Conservation (phyloP, 2,888 invertebrate species). For the Caenorhabditis sp. region DNA sequence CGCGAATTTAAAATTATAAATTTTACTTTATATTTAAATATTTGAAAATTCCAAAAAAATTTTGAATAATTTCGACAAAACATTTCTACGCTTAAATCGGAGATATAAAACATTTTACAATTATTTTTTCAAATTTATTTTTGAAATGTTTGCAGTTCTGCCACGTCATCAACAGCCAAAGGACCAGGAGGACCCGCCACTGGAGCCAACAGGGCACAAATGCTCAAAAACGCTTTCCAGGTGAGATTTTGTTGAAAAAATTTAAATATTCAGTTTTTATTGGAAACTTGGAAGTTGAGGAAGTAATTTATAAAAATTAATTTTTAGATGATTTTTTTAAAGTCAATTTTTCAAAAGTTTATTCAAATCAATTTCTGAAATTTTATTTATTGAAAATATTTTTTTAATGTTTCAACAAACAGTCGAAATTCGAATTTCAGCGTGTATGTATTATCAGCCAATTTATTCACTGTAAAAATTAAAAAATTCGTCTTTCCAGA, state of each 20-base stretch:
- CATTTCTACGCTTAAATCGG: no score
- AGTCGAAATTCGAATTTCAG: no score
- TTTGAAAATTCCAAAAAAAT: no score
- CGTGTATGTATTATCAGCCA: background rate
- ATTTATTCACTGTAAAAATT: background rate
- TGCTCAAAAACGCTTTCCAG: slow-evolving; percentile 71
- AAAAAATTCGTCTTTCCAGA: slow-evolving; percentile 41
- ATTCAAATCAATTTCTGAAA: no score
- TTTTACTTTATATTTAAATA: no score
- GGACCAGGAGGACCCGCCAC: slow-evolving; percentile 37
- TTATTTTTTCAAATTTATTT: background rate
- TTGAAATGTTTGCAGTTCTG: slow-evolving; percentile 28
- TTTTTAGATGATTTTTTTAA: no score
- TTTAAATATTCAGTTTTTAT: no score
- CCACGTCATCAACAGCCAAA: slow-evolving; percentile 28
- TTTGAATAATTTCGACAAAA: no score
- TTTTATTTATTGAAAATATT: no score
- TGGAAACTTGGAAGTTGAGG: no score
- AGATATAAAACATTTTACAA: slow-evolving; percentile 9
- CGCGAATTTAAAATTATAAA: no score
- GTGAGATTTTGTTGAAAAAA: slow-evolving; percentile 23
- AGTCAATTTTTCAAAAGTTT: no score
- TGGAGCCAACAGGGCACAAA: slow-evolving; percentile 59
- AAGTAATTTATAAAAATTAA: background rate
- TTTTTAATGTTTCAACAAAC: background rate